Evolutionary conservation across 1,140 invertebrate species (phyloP).

Genomic region (Eulimnadia texana): DNA sequence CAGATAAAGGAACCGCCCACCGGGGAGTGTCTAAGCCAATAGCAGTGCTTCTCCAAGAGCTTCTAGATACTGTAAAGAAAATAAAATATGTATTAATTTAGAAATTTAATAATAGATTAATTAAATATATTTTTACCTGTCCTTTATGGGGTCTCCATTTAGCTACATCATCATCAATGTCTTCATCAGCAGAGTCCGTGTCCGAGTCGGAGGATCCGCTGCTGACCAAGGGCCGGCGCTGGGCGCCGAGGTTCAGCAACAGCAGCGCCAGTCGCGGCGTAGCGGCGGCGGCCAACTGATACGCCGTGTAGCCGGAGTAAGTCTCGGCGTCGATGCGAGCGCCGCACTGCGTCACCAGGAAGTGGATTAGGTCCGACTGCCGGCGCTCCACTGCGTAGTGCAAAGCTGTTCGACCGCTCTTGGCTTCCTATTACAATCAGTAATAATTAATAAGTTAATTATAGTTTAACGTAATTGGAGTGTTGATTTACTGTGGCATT

Average conservation of each 20-base stretch:
- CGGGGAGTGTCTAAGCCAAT: not conserved
- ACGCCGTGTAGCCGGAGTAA: constrained; percentile 48
- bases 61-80: not conserved
- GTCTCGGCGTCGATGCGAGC: constrained; percentile 37
- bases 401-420: constrained; percentile 60
- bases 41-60: not conserved
- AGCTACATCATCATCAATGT: constrained; percentile 18
- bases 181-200: constrained; percentile 15
- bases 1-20: no score
- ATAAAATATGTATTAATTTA: not conserved
- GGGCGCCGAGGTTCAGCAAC: constrained; percentile 15
- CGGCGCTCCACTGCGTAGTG: constrained; percentile 62
- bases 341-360: constrained; percentile 47
- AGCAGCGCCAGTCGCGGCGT: constrained; percentile 12
- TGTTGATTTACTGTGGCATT: constrained; percentile 49
- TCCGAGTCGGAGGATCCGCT: constrained; percentile 18
- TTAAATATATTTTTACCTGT: constrained; percentile 5
- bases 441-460: constrained; percentile 6
- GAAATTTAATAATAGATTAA: not conserved
- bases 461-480: not conserved
- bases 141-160: constrained; percentile 3
- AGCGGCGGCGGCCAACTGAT: constrained; percentile 38
- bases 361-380: constrained; percentile 44
- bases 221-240: constrained; percentile 5
- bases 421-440: constrained; percentile 41